Conservation (phyloP, 2,113 vertebrate species). For the Crotalus helleri region DNA sequence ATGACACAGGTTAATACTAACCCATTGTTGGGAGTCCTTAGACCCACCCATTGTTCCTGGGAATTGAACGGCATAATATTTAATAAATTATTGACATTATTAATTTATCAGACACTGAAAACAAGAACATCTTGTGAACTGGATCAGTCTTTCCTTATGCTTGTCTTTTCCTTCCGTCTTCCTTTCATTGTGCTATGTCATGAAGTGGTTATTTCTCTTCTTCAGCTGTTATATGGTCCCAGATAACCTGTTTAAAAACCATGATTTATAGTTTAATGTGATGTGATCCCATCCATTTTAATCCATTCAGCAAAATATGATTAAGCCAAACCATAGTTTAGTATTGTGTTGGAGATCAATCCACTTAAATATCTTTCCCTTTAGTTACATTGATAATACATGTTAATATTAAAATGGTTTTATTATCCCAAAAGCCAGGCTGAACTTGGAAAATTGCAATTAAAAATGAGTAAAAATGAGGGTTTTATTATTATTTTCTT, state of each 20-base stretch:
- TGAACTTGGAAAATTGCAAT: neutral
- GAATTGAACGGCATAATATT: neutral
- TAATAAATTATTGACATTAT: neutral
- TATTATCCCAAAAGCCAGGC: neutral
- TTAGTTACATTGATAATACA: neutral
- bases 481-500: neutral
- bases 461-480: neutral
- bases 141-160: neutral
- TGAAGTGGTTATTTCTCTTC: neutral
- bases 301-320: neutral
- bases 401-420: neutral
- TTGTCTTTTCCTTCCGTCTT: neutral
- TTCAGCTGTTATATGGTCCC: neutral
- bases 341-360: neutral
- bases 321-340: neutral
- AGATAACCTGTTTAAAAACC: neutral
- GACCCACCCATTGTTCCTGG: neutral
- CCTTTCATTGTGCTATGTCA: neutral
- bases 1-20: neutral
- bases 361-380: neutral
- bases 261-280: neutral
- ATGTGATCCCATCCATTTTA: neutral
- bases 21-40: neutral
- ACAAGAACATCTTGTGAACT: neutral
- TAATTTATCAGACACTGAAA: neutral